Evolutionary conservation across 2,113 vertebrate species (phyloP).

Genomic region (Ptilonorhynchus violaceus): DNA sequence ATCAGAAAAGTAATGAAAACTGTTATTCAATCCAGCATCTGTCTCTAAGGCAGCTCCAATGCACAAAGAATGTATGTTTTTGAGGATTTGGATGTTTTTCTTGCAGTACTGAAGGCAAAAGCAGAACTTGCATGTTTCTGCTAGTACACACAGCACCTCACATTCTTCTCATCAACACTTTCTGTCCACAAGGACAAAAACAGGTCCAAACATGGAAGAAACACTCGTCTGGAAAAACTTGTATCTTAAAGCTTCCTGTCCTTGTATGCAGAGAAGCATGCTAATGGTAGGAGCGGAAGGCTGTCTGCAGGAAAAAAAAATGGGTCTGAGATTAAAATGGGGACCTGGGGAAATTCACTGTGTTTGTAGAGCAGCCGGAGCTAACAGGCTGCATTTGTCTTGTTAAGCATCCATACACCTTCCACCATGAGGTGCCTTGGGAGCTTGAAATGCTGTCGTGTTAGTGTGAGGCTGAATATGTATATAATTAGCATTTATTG

Average conservation of each 20-base stretch:
- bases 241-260: background rate
- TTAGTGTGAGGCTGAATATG: background rate
- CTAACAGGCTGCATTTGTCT: background rate
- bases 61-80: background rate
- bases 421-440: background rate
- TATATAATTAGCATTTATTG: background rate
- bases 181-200: background rate
- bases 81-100: background rate
- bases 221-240: background rate
- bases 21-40: background rate
- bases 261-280: background rate
- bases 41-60: background rate
- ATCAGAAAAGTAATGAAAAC: background rate
- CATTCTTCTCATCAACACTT: background rate
- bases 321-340: background rate
- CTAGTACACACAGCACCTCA: background rate
- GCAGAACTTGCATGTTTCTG: background rate
- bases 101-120: background rate
- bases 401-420: background rate
- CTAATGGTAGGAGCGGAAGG: background rate
- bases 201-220: background rate
- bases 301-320: background rate
- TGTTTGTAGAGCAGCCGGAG: background rate
- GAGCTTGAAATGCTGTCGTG: background rate
- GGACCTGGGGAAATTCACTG: background rate